Evolutionary conservation across 2,888 invertebrate species (phyloP).

Genomic region (Apamea crenata): DNA sequence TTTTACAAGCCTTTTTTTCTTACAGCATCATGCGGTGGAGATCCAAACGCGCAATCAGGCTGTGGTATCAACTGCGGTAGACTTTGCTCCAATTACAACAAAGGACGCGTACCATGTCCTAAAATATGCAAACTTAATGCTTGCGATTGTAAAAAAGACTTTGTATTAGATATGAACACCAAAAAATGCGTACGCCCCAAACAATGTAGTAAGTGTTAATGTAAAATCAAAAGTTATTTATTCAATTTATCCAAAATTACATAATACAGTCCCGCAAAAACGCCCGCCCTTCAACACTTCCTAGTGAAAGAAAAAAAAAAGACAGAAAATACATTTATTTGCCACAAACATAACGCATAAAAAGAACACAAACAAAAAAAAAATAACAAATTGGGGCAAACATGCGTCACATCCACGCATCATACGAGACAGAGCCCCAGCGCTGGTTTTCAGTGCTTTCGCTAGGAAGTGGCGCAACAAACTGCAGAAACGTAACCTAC

Average conservation of each 20-base stretch:
- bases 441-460: not conserved
- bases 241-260: not conserved
- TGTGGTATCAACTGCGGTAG: conserved; percentile 68
- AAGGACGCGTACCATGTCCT: conserved; percentile 41
- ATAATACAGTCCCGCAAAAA: not conserved
- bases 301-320: too few species aligned
- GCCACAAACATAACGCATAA: too few species aligned
- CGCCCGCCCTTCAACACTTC: not conserved
- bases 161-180: conserved; percentile 59
- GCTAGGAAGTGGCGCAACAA: not conserved
- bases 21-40: conserved; percentile 68
- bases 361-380: too few species aligned
- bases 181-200: conserved; percentile 65
- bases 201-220: conserved; percentile 65
- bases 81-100: conserved; percentile 60
- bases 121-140: conserved; percentile 58
- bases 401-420: too few species aligned
- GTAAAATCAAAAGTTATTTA: not conserved
- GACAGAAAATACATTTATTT: too few species aligned
- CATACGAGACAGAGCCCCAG: too few species aligned
- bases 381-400: too few species aligned
- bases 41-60: conserved; percentile 65
- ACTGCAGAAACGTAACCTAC: not conserved
- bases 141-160: conserved; percentile 68
- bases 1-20: not conserved